Evolutionary conservation across 2,113 vertebrate species (phyloP).

Genomic region (Centropus unirufus): DNA sequence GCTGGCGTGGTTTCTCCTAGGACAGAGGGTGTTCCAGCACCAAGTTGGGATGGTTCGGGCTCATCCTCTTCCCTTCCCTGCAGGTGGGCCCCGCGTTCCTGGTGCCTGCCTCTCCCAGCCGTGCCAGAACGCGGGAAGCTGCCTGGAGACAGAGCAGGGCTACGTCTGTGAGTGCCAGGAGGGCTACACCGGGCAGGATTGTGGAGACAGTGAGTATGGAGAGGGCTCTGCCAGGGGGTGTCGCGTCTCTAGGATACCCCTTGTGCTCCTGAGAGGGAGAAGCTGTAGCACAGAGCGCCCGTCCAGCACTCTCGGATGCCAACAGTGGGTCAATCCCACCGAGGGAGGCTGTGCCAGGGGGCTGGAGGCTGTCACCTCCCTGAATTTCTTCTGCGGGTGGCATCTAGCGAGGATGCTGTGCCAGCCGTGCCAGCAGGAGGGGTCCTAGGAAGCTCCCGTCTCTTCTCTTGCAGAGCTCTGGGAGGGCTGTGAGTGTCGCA

Average conservation of each 20-base stretch:
- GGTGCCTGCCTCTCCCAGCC: constrained; percentile 72
- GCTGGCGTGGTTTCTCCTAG: not conserved
- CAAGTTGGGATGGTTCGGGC: not conserved
- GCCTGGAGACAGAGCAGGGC: constrained; percentile 73
- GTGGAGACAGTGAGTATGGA: constrained; percentile 82
- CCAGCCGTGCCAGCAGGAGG: not conserved
- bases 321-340: not conserved
- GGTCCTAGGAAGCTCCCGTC: not conserved
- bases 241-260: not conserved
- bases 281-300: not conserved
- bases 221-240: accelerated
- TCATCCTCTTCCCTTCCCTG: not conserved
- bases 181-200: constrained; percentile 85
- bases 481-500: constrained; percentile 88
- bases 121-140: constrained; percentile 78
- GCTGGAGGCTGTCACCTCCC: not conserved
- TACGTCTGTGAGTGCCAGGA: constrained; percentile 86
- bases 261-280: not conserved
- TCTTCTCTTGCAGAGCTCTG: constrained; percentile 59
- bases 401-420: not conserved
- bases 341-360: not conserved
- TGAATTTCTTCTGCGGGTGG: not conserved
- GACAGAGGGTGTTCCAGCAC: not conserved
- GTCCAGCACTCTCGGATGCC: not conserved
- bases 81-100: constrained; percentile 38